These are phyloP conservation scores for Mythimna albipuncta DNA, from an alignment of 2,888 invertebrate species.

Conservation along the genomic window DNA sequence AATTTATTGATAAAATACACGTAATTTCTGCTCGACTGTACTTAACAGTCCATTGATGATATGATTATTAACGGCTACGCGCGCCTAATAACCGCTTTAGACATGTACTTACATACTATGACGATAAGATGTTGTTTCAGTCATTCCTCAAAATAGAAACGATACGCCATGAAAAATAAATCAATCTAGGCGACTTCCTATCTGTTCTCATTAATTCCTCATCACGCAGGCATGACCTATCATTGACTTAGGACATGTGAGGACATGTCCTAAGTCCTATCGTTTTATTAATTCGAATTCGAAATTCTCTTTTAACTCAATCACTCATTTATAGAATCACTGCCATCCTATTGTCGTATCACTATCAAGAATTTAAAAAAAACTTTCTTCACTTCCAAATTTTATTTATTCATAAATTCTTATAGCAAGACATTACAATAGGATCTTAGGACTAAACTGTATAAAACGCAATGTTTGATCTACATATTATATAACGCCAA, in stretches of 20 bases:
- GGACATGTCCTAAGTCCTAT: background rate
- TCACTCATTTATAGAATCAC: background rate
- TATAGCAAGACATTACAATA: slow-evolving; percentile 81
- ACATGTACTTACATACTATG: background rate
- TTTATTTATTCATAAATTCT: slow-evolving; percentile 84
- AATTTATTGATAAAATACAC: slow-evolving; percentile 22
- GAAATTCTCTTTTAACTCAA: background rate
- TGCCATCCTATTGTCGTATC: background rate
- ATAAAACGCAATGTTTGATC: slow-evolving; percentile 73
- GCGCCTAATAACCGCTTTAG: background rate
- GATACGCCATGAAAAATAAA: background rate
- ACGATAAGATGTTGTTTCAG: background rate
- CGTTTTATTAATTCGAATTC: background rate
- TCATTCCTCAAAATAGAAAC: background rate
- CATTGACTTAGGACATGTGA: too few relatives aligned
- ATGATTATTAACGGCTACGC: slow-evolving; percentile 23
- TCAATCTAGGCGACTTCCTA: background rate
- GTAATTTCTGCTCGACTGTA: slow-evolving; percentile 12
- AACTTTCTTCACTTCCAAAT: slow-evolving; percentile 76
- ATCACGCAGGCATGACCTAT: too few relatives aligned
- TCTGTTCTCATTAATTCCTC: background rate
- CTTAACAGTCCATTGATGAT: slow-evolving; percentile 9
- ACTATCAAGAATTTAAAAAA: slow-evolving; percentile 33
- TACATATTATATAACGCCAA: slow-evolving; percentile 50
- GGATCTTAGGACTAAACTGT: slow-evolving; percentile 79